Evolutionary conservation across 2,113 vertebrate genomes (phyloP).

Genomic region (Leiothrix lutea): DNA sequence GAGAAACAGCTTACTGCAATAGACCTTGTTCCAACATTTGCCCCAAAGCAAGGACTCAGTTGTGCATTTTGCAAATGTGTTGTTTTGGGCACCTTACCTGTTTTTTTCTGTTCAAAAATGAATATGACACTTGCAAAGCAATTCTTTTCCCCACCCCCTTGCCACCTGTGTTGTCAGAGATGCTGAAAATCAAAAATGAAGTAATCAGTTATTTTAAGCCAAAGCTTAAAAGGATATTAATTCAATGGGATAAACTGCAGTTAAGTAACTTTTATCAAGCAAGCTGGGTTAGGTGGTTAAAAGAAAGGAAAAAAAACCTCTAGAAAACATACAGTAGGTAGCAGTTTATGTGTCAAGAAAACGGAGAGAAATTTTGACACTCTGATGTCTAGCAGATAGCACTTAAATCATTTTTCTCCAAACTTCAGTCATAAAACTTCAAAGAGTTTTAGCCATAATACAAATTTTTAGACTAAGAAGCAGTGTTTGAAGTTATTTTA

Average conservation of each 20-base stretch:
- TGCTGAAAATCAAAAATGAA: constrained; percentile 44
- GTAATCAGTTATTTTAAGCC: constrained; percentile 56
- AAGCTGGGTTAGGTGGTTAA: constrained; percentile 83
- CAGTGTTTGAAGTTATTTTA: constrained; percentile 99
- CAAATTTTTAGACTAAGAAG: constrained; percentile 99
- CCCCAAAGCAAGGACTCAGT: background rate
- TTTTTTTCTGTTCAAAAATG: constrained; percentile 29
- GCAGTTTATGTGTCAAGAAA: constrained; percentile 97
- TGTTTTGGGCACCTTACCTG: background rate
- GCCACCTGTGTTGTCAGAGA: background rate
- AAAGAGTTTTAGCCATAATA: constrained; percentile 99
- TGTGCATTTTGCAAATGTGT: background rate
- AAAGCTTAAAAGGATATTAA: constrained; percentile 76
- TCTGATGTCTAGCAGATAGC: constrained; percentile 98
- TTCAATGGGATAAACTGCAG: constrained; percentile 76
- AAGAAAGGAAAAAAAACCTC: constrained; percentile 78
- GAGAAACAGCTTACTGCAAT: background rate
- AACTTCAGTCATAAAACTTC: constrained; percentile 98
- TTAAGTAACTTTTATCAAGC: constrained; percentile 78
- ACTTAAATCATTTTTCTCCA: constrained; percentile 99
- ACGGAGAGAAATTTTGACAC: constrained; percentile 94
- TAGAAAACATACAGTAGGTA: constrained; percentile 85
- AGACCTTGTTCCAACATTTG: background rate
- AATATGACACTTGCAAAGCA: background rate
- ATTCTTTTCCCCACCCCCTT: background rate